Evolutionary conservation across 2,797 vertebrate species (phyloP), one percentile per base, ranked within the genome.

Genomic region (Dipus sagitta): DNA sequence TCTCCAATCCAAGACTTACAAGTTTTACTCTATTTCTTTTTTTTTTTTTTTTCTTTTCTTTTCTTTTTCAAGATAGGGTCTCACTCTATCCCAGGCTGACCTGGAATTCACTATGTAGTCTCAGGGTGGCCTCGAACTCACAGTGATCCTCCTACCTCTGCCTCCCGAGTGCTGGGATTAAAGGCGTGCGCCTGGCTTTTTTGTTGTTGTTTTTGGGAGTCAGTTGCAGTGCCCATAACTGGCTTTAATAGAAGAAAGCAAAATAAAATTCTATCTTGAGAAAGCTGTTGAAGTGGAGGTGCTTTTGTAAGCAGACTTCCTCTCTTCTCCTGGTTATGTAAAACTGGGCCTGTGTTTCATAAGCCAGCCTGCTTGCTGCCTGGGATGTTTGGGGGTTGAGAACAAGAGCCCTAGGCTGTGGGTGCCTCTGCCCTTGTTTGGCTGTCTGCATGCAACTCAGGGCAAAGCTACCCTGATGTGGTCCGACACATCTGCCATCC

Each of bases 301-400:
- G n/a, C 72, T 23, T 86, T 64, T 42, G 71, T 47, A 20, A 77
- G 38, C 24, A 24, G 0, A 1, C 12, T 30, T 70, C 84, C 80
- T 83, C 89, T 77, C 60, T 21, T 84, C n/a, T 34, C 26, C 1
- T 47, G 84, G 65, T 96, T 95, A 94, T 47, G 23, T 95, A 96
- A 96, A 91, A 64, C 74, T 20, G 17, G 21, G 17, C 60, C 54
- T 60, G 74, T 47, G 88, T 94, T 97, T 96, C 95, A 90, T 92
- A 96, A 97, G 89, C 58, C 67, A 38, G 83, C 89, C 87, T 88
- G 75, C 71, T 75, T 88, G 75, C 71, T 75, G 62, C 72, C 80
- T 34, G 14, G 80, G 64, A 67, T 87, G 84, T 90, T 79, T 91
- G 14, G 60, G 62, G 47, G 60, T 54, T 79, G 90, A 77, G 91